Evolutionary conservation across 2,797 vertebrate species (phyloP).

Genomic region (Chloroceryle inda): DNA sequence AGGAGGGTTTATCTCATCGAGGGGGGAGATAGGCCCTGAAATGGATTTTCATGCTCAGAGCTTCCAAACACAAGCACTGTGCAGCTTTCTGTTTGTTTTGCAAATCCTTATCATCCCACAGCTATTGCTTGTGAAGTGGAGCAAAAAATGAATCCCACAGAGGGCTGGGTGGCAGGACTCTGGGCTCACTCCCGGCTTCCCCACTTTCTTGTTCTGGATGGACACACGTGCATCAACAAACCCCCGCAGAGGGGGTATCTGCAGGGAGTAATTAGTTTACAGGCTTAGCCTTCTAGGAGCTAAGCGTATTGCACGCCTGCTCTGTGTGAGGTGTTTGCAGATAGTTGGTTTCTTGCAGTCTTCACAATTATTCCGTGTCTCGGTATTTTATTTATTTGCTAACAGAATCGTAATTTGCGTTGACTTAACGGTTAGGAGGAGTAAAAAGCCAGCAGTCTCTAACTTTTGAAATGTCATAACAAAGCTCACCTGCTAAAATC

Average conservation of each 20-base stretch:
- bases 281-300: constrained; percentile 23
- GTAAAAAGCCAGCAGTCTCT: not conserved
- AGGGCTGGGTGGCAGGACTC: not conserved
- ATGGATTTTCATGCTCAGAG: constrained; percentile 79
- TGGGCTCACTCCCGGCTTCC: not conserved
- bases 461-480: not conserved
- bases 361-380: not conserved
- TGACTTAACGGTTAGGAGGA: not conserved
- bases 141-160: constrained; percentile 23
- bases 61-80: constrained; percentile 63
- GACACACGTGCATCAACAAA: not conserved
- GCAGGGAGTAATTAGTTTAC: not conserved
- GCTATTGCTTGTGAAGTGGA: constrained; percentile 75
- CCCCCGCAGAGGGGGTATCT: not conserved
- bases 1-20: constrained; percentile 55
- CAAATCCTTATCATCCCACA: constrained; percentile 72
- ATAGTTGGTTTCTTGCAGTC: not conserved
- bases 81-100: constrained; percentile 76
- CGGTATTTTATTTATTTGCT: not conserved
- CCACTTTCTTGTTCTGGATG: not conserved
- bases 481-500: not conserved
- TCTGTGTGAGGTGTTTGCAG: not conserved
- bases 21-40: constrained; percentile 65
- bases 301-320: not conserved
- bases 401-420: not conserved